Evolutionary conservation across 2,888 invertebrate species (phyloP).

Genomic region (Lottia gigantea): DNA sequence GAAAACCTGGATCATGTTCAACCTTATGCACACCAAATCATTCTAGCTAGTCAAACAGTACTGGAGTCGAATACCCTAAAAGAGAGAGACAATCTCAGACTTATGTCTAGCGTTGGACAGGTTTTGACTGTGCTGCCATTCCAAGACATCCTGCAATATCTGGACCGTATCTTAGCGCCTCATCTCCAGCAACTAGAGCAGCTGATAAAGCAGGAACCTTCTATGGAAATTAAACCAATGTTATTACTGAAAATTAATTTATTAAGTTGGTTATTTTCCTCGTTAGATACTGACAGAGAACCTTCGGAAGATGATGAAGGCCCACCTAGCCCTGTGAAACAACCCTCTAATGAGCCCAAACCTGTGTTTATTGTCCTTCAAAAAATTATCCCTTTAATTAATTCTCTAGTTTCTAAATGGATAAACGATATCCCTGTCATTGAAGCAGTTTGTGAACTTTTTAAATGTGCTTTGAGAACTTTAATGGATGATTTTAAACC

Average conservation of each 20-base stretch:
- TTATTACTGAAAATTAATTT: conserved; percentile 77
- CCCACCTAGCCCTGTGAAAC: conserved; percentile 15
- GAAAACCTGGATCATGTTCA: conserved; percentile 82
- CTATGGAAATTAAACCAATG: conserved; percentile 72
- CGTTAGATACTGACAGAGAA: conserved; percentile 71
- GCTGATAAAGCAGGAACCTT: conserved; percentile 70
- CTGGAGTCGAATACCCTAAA: neutral
- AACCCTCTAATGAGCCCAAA: neutral
- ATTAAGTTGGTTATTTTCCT: conserved; percentile 76
- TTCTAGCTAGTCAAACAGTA: conserved; percentile 74
- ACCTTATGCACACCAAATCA: conserved; percentile 81
- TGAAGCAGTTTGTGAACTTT: conserved; percentile 79
- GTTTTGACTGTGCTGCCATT: conserved; percentile 77
- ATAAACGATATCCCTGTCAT: conserved; percentile 75
- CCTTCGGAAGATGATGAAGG: conserved; percentile 34
- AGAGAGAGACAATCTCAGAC: conserved; percentile 76
- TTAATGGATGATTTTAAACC: conserved; percentile 79
- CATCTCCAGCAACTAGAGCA: conserved; percentile 58
- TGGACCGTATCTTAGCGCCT: conserved; percentile 79
- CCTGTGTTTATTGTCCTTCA: conserved; percentile 63
- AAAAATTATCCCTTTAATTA: conserved; percentile 59
- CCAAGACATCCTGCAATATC: conserved; percentile 76
- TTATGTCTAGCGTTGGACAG: conserved; percentile 83
- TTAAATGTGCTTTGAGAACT: conserved; percentile 80
- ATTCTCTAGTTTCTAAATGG: conserved; percentile 72